Conservation (phyloP, 2,888 invertebrate species). For the Fragum sueziense region DNA sequence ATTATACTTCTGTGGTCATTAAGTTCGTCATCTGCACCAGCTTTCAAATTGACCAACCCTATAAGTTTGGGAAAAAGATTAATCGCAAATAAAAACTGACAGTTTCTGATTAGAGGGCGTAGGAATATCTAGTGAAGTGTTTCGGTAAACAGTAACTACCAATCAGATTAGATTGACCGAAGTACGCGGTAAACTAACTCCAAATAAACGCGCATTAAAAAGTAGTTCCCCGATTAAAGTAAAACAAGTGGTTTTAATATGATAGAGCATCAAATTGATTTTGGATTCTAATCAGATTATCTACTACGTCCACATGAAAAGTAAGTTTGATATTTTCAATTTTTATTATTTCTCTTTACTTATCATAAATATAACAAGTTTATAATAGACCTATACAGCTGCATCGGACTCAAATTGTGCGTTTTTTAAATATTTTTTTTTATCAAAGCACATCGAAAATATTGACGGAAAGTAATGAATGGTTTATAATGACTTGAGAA, state of each 20-base stretch:
- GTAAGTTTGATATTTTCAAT: slow-evolving; percentile 23
- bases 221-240: not conserved
- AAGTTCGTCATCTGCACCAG: too few relatives aligned
- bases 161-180: slow-evolving; percentile 46
- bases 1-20: too few relatives aligned
- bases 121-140: slow-evolving; percentile 19
- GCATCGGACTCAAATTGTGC: too few relatives aligned
- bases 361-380: too few relatives aligned
- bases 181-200: slow-evolving; percentile 29
- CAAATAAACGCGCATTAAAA: not conserved
- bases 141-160: slow-evolving; percentile 44
- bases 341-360: too few relatives aligned
- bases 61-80: too few relatives aligned
- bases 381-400: too few relatives aligned
- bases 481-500: too few relatives aligned
- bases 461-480: too few relatives aligned
- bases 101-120: slow-evolving; percentile 50
- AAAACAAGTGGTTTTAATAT: slow-evolving; percentile 12
- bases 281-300: not conserved
- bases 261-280: slow-evolving; percentile 7
- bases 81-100: slow-evolving; percentile 52
- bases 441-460: too few relatives aligned
- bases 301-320: not conserved
- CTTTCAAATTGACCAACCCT: too few relatives aligned
- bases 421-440: too few relatives aligned